Evolutionary conservation across 2,113 vertebrate genomes (phyloP).

Genomic region (Nettapus auritus): DNA sequence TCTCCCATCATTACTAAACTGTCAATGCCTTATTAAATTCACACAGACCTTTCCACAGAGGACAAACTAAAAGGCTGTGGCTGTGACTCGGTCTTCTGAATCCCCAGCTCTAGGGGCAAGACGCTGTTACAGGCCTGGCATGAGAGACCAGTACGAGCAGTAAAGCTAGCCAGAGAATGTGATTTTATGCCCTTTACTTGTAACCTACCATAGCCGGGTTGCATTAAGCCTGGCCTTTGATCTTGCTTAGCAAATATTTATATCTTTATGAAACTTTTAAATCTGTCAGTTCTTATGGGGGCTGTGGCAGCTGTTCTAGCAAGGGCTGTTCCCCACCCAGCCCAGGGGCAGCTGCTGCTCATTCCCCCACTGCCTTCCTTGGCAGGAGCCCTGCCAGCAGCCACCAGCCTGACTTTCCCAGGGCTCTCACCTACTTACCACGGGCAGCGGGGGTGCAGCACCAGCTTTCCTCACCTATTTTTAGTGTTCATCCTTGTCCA

Average conservation of each 20-base stretch:
- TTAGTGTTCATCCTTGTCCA: not conserved
- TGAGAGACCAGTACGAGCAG: not conserved
- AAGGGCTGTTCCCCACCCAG: not conserved
- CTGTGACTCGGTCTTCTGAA: not conserved
- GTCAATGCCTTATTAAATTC: not conserved
- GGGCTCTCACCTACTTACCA: fast-evolving
- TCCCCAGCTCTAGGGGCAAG: not conserved
- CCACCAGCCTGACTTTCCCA: fast-evolving
- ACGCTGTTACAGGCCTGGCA: not conserved
- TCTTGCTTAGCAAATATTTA: not conserved
- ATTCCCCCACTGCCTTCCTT: not conserved
- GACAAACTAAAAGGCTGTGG: not conserved
- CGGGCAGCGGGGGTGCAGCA: not conserved
- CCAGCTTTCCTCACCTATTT: not conserved
- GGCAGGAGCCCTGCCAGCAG: not conserved
- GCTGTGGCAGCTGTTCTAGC: not conserved
- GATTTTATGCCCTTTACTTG: not conserved
- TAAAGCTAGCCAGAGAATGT: fast-evolving
- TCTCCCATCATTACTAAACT: not conserved
- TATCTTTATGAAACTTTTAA: not conserved
- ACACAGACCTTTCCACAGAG: not conserved
- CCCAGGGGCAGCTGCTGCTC: not conserved
- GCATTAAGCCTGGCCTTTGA: not conserved
- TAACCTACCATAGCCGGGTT: fast-evolving
- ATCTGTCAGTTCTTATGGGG: not conserved